Base-by-base conservation (phyloP, 2,888 invertebrate species). In the Ophion obscuratus region DNA sequence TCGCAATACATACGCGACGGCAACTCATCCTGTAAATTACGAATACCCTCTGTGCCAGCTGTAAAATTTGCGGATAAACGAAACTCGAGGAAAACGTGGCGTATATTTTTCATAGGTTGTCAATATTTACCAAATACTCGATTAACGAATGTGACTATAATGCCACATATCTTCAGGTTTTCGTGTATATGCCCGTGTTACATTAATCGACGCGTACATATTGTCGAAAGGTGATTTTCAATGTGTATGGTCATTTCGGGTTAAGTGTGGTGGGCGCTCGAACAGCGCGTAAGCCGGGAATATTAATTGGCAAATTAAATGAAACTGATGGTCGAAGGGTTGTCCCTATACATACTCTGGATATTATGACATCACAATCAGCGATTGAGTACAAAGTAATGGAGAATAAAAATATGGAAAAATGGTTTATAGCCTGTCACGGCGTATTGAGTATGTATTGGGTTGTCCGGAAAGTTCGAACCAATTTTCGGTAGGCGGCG, bases 271-370 rank as follows among this genome's bases (percentile, higher is more conserved):
- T n/a, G 40, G 24, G 53, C 79, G 81, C 75, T 82, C 67, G 79
- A 85, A 79, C 82, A 79, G 53, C 47, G 47, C 61, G 66, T 85
- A 79, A 85, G 81, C 74, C 85, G 64, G 78, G 85, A 85, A 82
- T 82, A 85, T 85, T 85, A 79, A 82, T 85, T 57, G 71, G 71
- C 75, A 71, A 85, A 85, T 85, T 79, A 40, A 81, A 70, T 84
- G 73, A 61, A 74, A 77, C 67, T 68, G 78, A 81, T 79, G 81
- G 81, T 53, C 47, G 78, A 75, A 81, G 57, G 74, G 59, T 53
- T 70, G 78, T 44, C 74, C 64, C 44, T 17, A 59, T 20, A 64
- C 40, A 5, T 40, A 40, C 40, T 40, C 9, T 0, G 7, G 40
- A 40, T 40, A 40, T 40, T 66, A 74, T 20, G 70, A 53, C 53